Evolutionary conservation across 2,888 invertebrate genomes (phyloP).

Genomic region (Leptopilina myrica): DNA sequence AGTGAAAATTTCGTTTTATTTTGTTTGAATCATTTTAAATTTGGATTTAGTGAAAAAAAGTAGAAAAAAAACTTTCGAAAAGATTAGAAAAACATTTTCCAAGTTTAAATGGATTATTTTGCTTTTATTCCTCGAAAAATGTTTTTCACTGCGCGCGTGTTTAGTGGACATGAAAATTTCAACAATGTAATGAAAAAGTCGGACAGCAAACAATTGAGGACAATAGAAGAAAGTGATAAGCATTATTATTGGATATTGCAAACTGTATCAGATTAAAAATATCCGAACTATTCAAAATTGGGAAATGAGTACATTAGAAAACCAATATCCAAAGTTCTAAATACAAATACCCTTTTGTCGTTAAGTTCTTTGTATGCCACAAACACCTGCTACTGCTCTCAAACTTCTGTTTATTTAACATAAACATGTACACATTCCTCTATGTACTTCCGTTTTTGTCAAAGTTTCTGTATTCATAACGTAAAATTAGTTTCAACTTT

Average conservation of each 20-base stretch:
- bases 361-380: background rate
- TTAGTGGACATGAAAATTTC: too few species aligned
- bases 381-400: slow-evolving; percentile 14
- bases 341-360: slow-evolving; percentile 10
- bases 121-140: too few species aligned
- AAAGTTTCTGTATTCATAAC: background rate
- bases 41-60: too few species aligned
- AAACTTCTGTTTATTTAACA: slow-evolving; percentile 1
- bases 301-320: slow-evolving; percentile 7
- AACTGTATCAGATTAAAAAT: background rate
- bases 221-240: too few species aligned
- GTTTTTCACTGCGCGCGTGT: too few species aligned
- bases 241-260: background rate
- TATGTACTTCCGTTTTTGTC: background rate
- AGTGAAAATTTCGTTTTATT: too few species aligned
- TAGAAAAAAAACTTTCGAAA: too few species aligned
- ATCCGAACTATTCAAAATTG: background rate
- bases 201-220: too few species aligned
- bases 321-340: slow-evolving; percentile 10
- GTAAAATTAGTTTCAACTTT: background rate
- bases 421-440: background rate
- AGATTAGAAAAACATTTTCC: too few species aligned
- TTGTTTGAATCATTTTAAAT: too few species aligned
- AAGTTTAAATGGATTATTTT: too few species aligned
- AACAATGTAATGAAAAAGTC: too few species aligned